These are phyloP conservation scores for Diadegma fenestrale DNA, from an alignment of 2,888 invertebrate genomes.

Conservation along the genomic window DNA sequence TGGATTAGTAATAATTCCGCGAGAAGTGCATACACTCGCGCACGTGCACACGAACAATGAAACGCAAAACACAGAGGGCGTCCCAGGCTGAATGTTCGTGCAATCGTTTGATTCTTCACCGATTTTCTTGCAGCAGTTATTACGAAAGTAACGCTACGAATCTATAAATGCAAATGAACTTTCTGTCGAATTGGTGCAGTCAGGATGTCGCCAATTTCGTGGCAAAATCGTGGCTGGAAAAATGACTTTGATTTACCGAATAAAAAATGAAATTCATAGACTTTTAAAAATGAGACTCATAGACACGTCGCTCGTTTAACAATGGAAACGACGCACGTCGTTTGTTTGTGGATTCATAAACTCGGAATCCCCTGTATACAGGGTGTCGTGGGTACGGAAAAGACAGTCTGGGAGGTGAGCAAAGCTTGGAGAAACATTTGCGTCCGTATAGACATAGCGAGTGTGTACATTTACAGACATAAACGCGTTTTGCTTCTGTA, in stretches of 20 bases:
- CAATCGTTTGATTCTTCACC: background rate
- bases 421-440: background rate
- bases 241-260: no score
- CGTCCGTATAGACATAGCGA: background rate
- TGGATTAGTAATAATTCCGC: constrained; percentile 78
- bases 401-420: background rate
- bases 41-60: background rate
- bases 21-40: constrained; percentile 17
- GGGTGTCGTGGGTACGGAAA: background rate
- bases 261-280: no score
- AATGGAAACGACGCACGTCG: no score
- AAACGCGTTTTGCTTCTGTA: constrained; percentile 4
- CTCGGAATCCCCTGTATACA: background rate
- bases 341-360: background rate
- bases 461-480: background rate
- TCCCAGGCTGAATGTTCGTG: background rate
- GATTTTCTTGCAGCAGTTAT: background rate
- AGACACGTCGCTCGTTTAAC: no score
- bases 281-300: background rate
- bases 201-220: background rate
- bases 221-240: background rate
- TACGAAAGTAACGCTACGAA: background rate
- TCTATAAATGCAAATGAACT: background rate
- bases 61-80: background rate
- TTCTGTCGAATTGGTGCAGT: no score